Evolutionary conservation across 2,797 vertebrate species (phyloP), one percentile per base, ranked within the genome.

Genomic region (Hirundo rustica): DNA sequence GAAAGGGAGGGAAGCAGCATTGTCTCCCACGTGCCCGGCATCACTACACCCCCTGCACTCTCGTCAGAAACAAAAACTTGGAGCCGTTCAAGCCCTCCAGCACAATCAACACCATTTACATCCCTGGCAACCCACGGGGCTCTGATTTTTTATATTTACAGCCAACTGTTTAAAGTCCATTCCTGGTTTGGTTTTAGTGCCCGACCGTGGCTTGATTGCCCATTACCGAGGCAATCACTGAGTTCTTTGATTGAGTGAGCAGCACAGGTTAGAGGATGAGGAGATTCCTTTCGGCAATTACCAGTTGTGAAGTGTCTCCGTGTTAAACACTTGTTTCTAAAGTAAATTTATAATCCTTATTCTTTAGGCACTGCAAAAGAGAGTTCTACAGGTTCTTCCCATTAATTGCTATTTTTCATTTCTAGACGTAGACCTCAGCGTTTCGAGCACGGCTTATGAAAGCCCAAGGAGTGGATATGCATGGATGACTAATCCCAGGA

Each of bases 111-210:
- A 19, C 44, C 53, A 17, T 71, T 89, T 83, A 61, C 62, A 77
- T 80, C 53, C 76, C 75, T 20, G 38, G 66, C 22, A 11, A 91
- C 80, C 73, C 88, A 22, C 7, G 67, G 76, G 45, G 61, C 67
- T 96, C 79, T 74, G 45, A 77, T 89, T 96, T 96, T 80, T 97
- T 96, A 62, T 93, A 94, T 96, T 97, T 97, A 89, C 81, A 61
- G 66, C 83, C 78, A 79, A 71, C 85, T 57, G 65, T 94, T 96
- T 92, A 71, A 97, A 97, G 66, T 58, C 88, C 79, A 27, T 90
- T 81, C 54, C 53, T 64, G 40, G 70, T 94, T 81, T 76, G 91
- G 3, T 95, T 95, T 92, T 86, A 97, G 92, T 79, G 38, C 74
- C 85, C 88, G 94, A 61, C 92, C 96, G 88, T 45, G 62, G 80